Evolutionary conservation across 1,140 invertebrate genomes (phyloP).

Genomic region (Drosophila carrolli): DNA sequence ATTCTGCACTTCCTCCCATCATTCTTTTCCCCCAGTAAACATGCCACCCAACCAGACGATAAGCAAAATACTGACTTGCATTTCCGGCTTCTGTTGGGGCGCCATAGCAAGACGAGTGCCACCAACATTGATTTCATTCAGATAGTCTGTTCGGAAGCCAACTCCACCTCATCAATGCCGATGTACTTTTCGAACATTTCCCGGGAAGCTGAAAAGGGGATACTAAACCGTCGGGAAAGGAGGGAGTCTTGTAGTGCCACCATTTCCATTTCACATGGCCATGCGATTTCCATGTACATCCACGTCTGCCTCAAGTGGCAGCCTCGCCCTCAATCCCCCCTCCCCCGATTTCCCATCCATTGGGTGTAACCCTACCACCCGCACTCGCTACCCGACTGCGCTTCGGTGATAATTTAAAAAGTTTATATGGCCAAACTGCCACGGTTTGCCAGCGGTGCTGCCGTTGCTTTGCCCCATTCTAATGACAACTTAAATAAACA

Average conservation of each 20-base stretch:
- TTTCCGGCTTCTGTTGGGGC: conserved; percentile 67
- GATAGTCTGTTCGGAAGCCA: conserved; percentile 1
- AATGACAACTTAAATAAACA: conserved; percentile 83
- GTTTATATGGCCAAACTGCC: conserved; percentile 71
- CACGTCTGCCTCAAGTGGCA: conserved; percentile 69
- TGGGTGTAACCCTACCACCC: not conserved
- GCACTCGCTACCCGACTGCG: conserved; percentile 48
- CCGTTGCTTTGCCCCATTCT: conserved; percentile 67
- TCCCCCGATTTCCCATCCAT: not conserved
- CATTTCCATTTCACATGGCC: conserved; percentile 71
- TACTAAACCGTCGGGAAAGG: conserved; percentile 2
- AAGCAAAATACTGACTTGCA: conserved; percentile 69
- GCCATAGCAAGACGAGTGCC: conserved; percentile 46
- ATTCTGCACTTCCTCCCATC: conserved; percentile 40
- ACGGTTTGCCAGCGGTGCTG: conserved; percentile 40
- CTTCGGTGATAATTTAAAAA: conserved; percentile 79
- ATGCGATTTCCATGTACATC: conserved; percentile 78
- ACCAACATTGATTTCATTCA: conserved; percentile 33
- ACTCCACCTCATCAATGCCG: conserved; percentile 35
- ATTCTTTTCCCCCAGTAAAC: conserved; percentile 49
- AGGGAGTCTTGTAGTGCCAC: conserved; percentile 11
- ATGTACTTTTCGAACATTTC: conserved; percentile 59
- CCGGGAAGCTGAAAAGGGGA: conserved; percentile 47
- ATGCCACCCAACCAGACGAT: conserved; percentile 54
- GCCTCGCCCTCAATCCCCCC: conserved; percentile 33